A percentile compares a stretch with the other conserved stretches of the same genome.
phyloP scores from a whole-genome alignment of 2,113 vertebrate genomes.

The Sinocyclocheilus anshuiensis region DNA sequence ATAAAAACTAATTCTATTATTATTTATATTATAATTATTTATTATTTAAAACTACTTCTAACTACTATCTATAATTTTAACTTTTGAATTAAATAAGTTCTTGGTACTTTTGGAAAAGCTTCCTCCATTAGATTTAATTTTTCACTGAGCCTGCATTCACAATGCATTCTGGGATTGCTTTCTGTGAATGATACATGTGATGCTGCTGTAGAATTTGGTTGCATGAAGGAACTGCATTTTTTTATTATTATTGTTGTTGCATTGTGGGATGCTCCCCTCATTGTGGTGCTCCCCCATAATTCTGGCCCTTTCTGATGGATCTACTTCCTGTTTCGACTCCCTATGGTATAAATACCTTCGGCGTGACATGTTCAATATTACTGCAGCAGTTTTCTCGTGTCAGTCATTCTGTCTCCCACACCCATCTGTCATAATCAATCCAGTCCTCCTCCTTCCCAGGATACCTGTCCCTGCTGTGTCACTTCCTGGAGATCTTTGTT shows the following conservation, averaged over 20 bases:
- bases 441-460: conserved; percentile 35
- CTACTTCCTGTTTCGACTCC: neutral
- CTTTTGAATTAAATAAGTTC: neutral
- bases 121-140: neutral
- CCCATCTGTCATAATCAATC: conserved; percentile 20
- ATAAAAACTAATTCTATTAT: neutral
- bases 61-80: neutral
- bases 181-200: no score
- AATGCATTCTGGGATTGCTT: neutral
- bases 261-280: neutral
- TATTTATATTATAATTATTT: neutral
- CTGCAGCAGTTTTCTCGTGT: neutral
- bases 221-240: neutral
- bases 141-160: neutral
- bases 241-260: neutral
- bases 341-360: neutral
- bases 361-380: neutral
- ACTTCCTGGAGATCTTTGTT: conserved; percentile 15
- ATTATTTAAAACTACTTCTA: neutral
- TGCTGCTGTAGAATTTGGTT: neutral
- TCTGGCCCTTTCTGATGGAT: neutral
- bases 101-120: no score
- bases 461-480: conserved; percentile 31
- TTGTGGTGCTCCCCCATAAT: neutral
- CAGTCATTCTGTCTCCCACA: conserved; percentile 34